A percentile compares a stretch with the other conserved stretches of the same genome.
Evolutionary conservation across 2,888 invertebrate genomes (phyloP).

Genomic region (Stenurella melanura): DNA sequence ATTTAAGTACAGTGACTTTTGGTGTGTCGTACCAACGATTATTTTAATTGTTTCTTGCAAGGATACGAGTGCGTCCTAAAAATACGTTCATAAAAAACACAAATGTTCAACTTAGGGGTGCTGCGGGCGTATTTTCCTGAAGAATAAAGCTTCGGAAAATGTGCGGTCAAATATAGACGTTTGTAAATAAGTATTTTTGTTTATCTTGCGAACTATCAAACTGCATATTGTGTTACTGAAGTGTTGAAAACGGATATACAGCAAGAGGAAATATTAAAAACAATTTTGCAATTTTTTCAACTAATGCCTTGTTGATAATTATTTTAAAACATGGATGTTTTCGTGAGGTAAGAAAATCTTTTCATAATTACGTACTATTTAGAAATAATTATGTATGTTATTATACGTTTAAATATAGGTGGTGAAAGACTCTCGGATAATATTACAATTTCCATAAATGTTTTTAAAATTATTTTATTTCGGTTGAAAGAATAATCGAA

Average conservation of each 20-base stretch:
- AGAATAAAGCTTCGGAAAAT: slow-evolving; percentile 25
- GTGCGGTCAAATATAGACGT: slow-evolving; percentile 23
- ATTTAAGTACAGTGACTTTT: slow-evolving; percentile 51
- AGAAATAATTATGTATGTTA: not conserved
- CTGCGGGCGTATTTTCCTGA: not conserved
- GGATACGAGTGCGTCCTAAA: slow-evolving; percentile 8
- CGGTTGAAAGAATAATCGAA: too few species aligned
- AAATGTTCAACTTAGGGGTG: not conserved
- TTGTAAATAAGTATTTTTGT: not conserved
- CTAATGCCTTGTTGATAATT: slow-evolving; percentile 52
- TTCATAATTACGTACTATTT: not conserved
- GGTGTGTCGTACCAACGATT: slow-evolving; percentile 44
- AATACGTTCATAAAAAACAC: not conserved
- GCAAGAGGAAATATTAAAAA: slow-evolving; percentile 58
- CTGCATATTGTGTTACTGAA: slow-evolving; percentile 49
- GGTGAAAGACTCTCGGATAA: not conserved
- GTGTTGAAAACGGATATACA: slow-evolving; percentile 59
- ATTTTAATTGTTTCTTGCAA: slow-evolving; percentile 23
- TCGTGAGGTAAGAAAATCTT: slow-evolving; percentile 34
- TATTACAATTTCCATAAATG: slow-evolving; percentile 1
- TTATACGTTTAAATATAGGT: not conserved
- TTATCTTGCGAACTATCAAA: slow-evolving; percentile 40
- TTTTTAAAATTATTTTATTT: not conserved
- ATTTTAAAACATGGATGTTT: slow-evolving; percentile 47
- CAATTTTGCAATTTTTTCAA: slow-evolving; percentile 53